phyloP scores from a whole-genome alignment of 2,113 vertebrate genomes.

The Macquaria ambigua region DNA sequence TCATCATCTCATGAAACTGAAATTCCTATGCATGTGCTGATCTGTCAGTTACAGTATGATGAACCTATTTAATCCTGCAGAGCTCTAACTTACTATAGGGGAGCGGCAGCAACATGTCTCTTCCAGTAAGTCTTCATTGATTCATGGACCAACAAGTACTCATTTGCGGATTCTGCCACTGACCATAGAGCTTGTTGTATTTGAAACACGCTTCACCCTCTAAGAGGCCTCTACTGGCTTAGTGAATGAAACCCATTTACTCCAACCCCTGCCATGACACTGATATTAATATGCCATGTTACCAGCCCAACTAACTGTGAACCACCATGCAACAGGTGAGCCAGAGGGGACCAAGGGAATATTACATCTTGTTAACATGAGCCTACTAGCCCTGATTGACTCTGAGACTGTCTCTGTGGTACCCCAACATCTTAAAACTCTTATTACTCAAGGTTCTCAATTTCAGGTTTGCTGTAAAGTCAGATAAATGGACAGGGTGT shows the following conservation, averaged over 20 bases:
- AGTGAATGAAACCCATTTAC: background rate
- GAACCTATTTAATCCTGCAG: conserved; percentile 33
- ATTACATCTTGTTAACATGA: conserved; percentile 14
- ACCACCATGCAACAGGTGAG: background rate
- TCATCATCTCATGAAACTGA: conserved; percentile 31
- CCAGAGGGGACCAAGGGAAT: background rate
- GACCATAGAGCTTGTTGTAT: background rate
- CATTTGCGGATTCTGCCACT: background rate
- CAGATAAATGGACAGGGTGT: background rate
- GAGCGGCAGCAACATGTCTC: conserved; percentile 12
- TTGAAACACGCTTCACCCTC: background rate
- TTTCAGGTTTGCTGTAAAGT: background rate
- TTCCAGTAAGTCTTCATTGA: conserved; percentile 4
- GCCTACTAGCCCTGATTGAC: background rate
- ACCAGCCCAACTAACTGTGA: background rate
- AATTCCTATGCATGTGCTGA: conserved; percentile 35
- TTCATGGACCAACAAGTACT: background rate
- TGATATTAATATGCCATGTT: background rate
- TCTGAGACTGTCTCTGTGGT: background rate
- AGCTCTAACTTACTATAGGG: background rate
- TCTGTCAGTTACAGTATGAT: conserved; percentile 24
- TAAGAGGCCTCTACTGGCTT: background rate
- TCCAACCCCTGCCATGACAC: background rate
- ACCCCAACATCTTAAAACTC: background rate
- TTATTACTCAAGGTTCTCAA: background rate